Base-by-base conservation (phyloP, 2,113 vertebrate genomes). In the Carassius carassius region DNA sequence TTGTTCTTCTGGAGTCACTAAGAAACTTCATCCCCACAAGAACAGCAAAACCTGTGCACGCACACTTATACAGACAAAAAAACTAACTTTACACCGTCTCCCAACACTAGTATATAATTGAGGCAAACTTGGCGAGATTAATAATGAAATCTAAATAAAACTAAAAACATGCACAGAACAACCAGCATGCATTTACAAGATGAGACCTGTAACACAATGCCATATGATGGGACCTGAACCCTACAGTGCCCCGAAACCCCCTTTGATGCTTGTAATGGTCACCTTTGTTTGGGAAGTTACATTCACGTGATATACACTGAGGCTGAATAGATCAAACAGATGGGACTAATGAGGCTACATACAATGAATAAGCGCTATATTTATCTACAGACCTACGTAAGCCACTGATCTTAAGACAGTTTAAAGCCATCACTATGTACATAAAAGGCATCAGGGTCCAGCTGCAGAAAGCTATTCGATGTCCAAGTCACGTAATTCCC, bases 111-210 rank as follows among this genome's bases (percentile, higher is more conserved):
- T 91, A 89, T 87, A 90, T 89, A 86, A 87, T 83, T 81, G 92
- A 94, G 94, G 93, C 94, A 94, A 93, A 94, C 88, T 84, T 90
- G 91, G 93, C 92, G 92, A 86, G 91, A 89, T 82, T 90, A 91
- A 84, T 74, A 70, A 82, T 83, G 82, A 81, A 72, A n/a, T 82
- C 37, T 73, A 54, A 88, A 67, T 47, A n/a, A 89, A 87, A 90
- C 73, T 84, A 79, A 90, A 90, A 88, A 88, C 94, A 93, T 95
- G 94, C 94, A 94, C 84, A 88, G 84, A 35, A 86, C 74, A 92
- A 94, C 90, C 62, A 92, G 93, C 94, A 95, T 95, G 94, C 94
- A 94, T 92, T 94, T 92, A 93, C 91, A 90, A 84, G 90, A 93
- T 93, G 92, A 91, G 85, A 90, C 89, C 92, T 91, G 92, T 25